phyloP scores from a whole-genome alignment of 2,113 vertebrate genomes.

The Periophthalmus modestus region DNA sequence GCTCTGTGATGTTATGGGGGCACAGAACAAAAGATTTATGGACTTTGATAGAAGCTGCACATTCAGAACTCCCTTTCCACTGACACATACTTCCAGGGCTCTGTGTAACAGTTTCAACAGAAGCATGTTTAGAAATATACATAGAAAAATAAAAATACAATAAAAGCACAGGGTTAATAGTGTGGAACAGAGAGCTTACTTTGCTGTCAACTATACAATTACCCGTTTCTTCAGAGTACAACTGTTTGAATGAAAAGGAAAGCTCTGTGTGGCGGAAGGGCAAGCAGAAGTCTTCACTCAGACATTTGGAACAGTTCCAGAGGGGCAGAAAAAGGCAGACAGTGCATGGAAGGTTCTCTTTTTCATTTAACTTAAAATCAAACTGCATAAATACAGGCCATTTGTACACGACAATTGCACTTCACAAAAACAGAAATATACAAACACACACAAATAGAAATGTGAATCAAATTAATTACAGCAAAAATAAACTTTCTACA shows the following conservation, averaged over 20 bases:
- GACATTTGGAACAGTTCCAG: constrained; percentile 84
- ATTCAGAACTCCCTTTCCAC: constrained; percentile 46
- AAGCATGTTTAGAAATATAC: constrained; percentile 62
- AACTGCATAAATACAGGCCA: constrained; percentile 94
- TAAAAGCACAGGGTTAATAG: constrained; percentile 56
- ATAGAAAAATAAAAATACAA: constrained; percentile 61
- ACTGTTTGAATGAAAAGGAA: constrained; percentile 41
- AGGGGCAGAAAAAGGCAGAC: constrained; percentile 85
- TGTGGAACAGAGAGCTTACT: constrained; percentile 78
- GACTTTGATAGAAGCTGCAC: constrained; percentile 20
- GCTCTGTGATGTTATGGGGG: background rate
- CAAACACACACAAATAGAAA: constrained; percentile 93
- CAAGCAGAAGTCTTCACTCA: constrained; percentile 74
- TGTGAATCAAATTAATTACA: constrained; percentile 97
- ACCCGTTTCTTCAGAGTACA: constrained; percentile 80
- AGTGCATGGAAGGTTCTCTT: constrained; percentile 86
- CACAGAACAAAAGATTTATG: background rate
- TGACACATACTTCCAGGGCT: constrained; percentile 37
- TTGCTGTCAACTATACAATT: constrained; percentile 78
- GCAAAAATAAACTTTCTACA: constrained; percentile 76
- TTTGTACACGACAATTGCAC: constrained; percentile 98
- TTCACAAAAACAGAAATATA: constrained; percentile 95
- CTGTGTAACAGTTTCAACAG: constrained; percentile 50
- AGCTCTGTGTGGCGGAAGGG: constrained; percentile 63
- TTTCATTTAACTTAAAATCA: constrained; percentile 86